Conservation (phyloP, 30 jellyfish, hydroid and myxozoan genomes). For the Aurelia aurita complex sp. Pacific region DNA sequence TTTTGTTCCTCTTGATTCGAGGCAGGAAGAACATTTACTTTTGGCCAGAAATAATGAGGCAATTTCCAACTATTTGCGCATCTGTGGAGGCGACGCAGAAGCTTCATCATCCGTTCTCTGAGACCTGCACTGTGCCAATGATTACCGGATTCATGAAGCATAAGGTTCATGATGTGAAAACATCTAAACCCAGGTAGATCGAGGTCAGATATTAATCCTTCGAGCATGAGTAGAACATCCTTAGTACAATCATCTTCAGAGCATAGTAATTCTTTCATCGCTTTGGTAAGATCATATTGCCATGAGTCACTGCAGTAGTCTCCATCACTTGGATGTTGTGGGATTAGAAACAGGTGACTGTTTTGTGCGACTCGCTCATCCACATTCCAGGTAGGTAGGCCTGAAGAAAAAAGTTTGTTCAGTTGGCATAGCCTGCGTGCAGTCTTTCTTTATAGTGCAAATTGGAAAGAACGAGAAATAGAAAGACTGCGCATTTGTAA, state of each 20-base stretch:
- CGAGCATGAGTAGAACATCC: background rate
- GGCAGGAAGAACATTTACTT: background rate
- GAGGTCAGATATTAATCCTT: background rate
- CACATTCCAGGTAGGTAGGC: background rate
- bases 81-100: background rate
- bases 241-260: background rate
- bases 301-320: background rate
- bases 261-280: background rate
- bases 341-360: background rate
- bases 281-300: background rate
- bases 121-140: background rate
- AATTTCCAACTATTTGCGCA: background rate
- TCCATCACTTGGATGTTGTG: background rate
- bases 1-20: background rate
- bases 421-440: too few species aligned
- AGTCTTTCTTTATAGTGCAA: too few species aligned
- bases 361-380: background rate
- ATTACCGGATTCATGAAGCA: background rate
- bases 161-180: background rate
- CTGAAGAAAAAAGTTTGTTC: background rate
- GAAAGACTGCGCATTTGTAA: too few species aligned
- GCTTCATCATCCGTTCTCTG: background rate
- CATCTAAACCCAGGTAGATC: background rate
- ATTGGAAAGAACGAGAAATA: too few species aligned
- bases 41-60: background rate